These are phyloP conservation scores for Penaeus japonicus DNA, from an alignment of 1,140 invertebrate species.

Conservation along the genomic window DNA sequence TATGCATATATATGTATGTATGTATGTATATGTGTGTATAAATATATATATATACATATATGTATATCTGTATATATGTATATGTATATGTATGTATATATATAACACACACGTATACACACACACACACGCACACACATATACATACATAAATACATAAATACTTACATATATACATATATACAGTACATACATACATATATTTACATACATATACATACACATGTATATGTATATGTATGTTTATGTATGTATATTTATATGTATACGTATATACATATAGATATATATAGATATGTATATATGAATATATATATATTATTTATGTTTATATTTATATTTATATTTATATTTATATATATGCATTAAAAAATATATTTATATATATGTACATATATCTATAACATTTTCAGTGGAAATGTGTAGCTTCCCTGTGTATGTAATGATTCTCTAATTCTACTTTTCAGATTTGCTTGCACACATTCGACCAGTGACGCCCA, in stretches of 20 bases:
- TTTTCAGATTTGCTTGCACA: constrained; percentile 31
- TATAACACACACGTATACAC: too few species aligned
- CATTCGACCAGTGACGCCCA: constrained; percentile 16
- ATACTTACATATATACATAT: too few species aligned
- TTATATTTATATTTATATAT: neutral
- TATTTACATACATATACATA: neutral
- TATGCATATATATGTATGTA: neutral
- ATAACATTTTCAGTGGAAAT: neutral
- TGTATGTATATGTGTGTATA: neutral
- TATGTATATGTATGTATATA: too few species aligned
- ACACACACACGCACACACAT: too few species aligned
- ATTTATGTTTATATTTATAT: neutral
- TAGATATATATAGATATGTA: neutral
- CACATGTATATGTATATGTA: neutral
- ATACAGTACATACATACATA: too few species aligned
- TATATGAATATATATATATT: constrained; percentile 9
- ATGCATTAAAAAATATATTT: neutral
- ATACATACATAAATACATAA: neutral
- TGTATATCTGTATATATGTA: neutral
- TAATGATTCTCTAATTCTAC: neutral
- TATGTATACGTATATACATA: neutral
- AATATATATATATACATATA: neutral
- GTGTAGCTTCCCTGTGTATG: neutral
- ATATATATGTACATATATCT: neutral
- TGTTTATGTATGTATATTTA: neutral